phyloP scores from a whole-genome alignment of 1,140 invertebrate genomes.

The Pogonognathellus flavescens region DNA sequence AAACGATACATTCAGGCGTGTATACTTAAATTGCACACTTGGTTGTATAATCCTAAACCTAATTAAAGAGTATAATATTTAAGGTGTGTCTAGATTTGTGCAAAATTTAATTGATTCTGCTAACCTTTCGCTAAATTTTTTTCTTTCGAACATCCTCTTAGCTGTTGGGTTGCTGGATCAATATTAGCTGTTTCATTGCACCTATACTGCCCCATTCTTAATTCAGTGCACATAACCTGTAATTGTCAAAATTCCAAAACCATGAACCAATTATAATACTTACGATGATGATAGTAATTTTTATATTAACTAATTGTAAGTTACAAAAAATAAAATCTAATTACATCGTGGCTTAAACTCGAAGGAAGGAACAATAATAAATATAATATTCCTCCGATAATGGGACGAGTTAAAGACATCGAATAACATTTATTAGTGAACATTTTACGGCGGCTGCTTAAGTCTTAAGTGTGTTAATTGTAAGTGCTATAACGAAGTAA shows the following conservation, averaged over 20 bases:
- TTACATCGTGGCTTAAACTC: not conserved
- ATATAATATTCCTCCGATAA: not conserved
- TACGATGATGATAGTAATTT: no score
- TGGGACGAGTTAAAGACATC: not conserved
- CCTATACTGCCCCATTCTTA: conserved; percentile 86
- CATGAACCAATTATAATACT: no score
- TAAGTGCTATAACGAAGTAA: not conserved
- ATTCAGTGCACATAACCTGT: conserved; percentile 55
- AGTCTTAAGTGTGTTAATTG: no score
- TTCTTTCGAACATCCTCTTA: conserved; percentile 84
- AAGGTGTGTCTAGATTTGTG: no score
- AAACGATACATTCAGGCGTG: conserved; percentile 62
- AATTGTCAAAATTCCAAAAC: not conserved
- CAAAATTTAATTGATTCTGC: no score
- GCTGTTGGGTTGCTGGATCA: conserved; percentile 91
- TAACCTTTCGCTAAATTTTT: conserved; percentile 84
- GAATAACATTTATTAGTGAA: not conserved
- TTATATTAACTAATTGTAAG: no score
- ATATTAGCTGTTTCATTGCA: conserved; percentile 80
- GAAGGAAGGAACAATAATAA: not conserved
- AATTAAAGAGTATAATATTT: no score
- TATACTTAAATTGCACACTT: conserved; percentile 47
- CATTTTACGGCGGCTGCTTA: no score
- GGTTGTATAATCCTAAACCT: no score
- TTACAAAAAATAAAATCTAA: no score